Base-by-base conservation (phyloP, 1,140 invertebrate genomes). In the Drosophila mayri region DNA sequence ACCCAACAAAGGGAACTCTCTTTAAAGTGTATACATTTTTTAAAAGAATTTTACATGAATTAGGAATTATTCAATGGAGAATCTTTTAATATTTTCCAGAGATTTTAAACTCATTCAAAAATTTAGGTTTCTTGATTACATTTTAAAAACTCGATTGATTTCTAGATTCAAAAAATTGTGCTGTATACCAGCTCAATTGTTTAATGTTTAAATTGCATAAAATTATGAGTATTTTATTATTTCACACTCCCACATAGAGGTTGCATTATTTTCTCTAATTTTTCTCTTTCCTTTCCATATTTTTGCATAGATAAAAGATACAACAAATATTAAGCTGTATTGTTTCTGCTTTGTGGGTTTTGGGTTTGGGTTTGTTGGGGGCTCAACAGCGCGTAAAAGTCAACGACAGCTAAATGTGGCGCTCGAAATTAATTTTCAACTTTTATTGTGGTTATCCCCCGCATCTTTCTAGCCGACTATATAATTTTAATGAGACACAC, bases 351-450 rank as follows among this genome's bases (percentile, higher is more conserved):
- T 76, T 52, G 76, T 38, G 50, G 60, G 60, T 30, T 50, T 50
- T 25, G 32, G 47, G 40, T 25, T 55, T 49, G 41, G 28, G 35
- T 58, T 52, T 60, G 67, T 58, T 73, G 70, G 79, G 76, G 62
- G 75, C 81, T 79, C 71, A 88, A 71, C 84, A 88, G 84, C 84
- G 84, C 84, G 84, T 88, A 88, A 87, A 87, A 87, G 84, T 88
- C 84, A 87, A 87, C 84, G 81, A 85, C 81, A 85, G 81, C 81
- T 77, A 85, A 84, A 84, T 81, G 77, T 77, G 81, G 76, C 76
- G 84, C 80, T 84, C 80, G 64, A 80, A 88, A 88, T 84, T 80
- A 84, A 87, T 70, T 74, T 76, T 35, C 66, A 79, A 77, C 78
- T 86, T 87, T 87, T 87, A 86, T 79, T 87, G 79, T 70, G 83